These are phyloP conservation scores for Melanophora roralis DNA, from an alignment of 2,888 invertebrate genomes.

Conservation along the genomic window DNA sequence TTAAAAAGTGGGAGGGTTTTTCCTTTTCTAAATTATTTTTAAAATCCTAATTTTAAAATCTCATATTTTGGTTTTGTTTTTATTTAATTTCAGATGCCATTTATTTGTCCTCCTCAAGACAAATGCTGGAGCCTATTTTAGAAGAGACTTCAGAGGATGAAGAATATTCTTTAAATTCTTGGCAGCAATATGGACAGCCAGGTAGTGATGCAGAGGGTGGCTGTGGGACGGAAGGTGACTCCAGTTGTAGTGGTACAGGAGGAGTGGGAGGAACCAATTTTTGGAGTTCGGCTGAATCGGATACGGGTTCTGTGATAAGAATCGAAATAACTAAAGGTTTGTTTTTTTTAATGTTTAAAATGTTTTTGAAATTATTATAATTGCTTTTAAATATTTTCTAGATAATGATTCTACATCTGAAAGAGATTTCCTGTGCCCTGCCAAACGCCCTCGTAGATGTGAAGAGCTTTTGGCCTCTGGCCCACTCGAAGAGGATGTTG, in stretches of 20 bases:
- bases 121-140: conserved; percentile 87
- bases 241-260: not conserved
- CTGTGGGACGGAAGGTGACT: conserved; percentile 41
- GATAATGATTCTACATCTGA: conserved; percentile 80
- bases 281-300: conserved; percentile 84
- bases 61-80: not conserved
- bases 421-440: conserved; percentile 86
- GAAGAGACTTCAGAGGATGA: conserved; percentile 92
- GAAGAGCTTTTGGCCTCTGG: conserved; percentile 75
- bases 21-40: not conserved
- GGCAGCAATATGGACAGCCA: conserved; percentile 71
- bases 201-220: conserved; percentile 43
- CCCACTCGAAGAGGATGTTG: conserved; percentile 36
- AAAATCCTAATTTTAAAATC: not conserved
- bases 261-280: conserved; percentile 63
- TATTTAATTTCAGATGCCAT: conserved; percentile 70
- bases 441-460: conserved; percentile 83
- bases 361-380: too few relatives aligned
- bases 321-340: conserved; percentile 79
- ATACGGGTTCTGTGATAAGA: conserved; percentile 88
- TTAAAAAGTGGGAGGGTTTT: conserved; percentile 34
- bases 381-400: conserved; percentile 57
- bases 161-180: conserved; percentile 73
- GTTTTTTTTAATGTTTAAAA: too few relatives aligned
- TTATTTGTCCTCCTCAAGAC: conserved; percentile 74